Percentiles rank a stretch among this genome's conserved stretches.
Conservation (phyloP, 2,888 invertebrate genomes). For the Rambutsinella grinnellia region DNA sequence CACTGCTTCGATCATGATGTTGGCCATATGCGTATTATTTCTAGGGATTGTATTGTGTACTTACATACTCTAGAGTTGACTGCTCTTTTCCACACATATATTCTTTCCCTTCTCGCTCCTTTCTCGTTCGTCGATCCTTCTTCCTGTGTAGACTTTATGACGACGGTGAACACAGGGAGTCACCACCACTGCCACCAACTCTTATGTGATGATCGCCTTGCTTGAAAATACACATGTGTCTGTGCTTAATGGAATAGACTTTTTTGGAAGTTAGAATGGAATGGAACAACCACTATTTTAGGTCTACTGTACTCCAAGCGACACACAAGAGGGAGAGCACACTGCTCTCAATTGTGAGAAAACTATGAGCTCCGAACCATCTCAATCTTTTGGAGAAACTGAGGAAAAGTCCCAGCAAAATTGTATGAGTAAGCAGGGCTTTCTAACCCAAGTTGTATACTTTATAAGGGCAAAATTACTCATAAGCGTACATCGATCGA, state of each 20-base stretch:
- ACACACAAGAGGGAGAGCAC: too few relatives aligned
- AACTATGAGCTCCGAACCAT: conserved; percentile 34
- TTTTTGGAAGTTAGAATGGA: too few relatives aligned
- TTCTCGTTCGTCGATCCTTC: conserved; percentile 29
- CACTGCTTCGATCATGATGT: too few relatives aligned
- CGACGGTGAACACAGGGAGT: conserved; percentile 29
- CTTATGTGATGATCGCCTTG: too few relatives aligned
- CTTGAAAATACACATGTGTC: not conserved
- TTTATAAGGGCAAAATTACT: conserved; percentile 11
- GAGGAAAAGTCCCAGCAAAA: conserved; percentile 49
- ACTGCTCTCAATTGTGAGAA: too few relatives aligned
- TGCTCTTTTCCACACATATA: too few relatives aligned
- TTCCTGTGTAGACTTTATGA: conserved; percentile 46
- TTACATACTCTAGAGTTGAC: too few relatives aligned
- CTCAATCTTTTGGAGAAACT: conserved; percentile 35
- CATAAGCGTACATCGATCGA: conserved; percentile 30
- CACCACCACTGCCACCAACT: conserved; percentile 19
- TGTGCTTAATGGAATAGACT: not conserved
- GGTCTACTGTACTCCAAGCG: too few relatives aligned
- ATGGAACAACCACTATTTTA: too few relatives aligned
- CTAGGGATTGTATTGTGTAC: too few relatives aligned
- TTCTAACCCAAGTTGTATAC: not conserved
- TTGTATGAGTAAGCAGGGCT: conserved; percentile 17
- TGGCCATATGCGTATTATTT: too few relatives aligned
- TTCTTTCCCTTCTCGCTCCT: conserved; percentile 11